Evolutionary conservation across 2,888 invertebrate species (phyloP).

Genomic region (Drosophila borealis): DNA sequence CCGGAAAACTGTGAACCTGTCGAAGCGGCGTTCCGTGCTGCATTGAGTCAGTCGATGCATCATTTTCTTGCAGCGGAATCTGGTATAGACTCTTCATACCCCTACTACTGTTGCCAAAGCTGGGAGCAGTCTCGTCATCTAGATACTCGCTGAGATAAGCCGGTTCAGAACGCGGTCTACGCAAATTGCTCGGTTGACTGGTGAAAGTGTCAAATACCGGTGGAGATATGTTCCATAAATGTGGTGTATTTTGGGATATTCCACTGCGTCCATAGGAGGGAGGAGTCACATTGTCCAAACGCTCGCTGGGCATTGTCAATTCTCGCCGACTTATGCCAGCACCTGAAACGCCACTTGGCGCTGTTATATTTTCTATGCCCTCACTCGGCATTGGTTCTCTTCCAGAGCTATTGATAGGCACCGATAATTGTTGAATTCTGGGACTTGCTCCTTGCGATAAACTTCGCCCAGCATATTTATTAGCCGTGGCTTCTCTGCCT

Average conservation of each 20-base stretch:
- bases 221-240: constrained; percentile 11
- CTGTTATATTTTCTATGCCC: constrained; percentile 18
- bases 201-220: neutral
- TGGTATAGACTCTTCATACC: neutral
- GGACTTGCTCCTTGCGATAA: constrained; percentile 8
- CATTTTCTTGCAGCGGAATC: neutral
- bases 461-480: constrained; percentile 17
- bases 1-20: constrained; percentile 35
- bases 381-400: constrained; percentile 1
- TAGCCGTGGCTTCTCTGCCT: neutral
- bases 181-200: neutral
- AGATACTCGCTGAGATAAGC: constrained; percentile 10
- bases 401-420: neutral
- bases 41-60: neutral
- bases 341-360: constrained; percentile 15
- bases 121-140: constrained; percentile 10
- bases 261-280: constrained; percentile 20
- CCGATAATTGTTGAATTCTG: neutral
- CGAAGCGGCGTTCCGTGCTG: constrained; percentile 1
- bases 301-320: constrained; percentile 18
- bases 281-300: constrained; percentile 26
- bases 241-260: neutral
- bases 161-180: neutral
- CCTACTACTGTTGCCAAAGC: neutral
- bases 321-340: neutral